phyloP scores from a whole-genome alignment of 2,888 invertebrate species.

The Hirtodrosophila histrioides region DNA sequence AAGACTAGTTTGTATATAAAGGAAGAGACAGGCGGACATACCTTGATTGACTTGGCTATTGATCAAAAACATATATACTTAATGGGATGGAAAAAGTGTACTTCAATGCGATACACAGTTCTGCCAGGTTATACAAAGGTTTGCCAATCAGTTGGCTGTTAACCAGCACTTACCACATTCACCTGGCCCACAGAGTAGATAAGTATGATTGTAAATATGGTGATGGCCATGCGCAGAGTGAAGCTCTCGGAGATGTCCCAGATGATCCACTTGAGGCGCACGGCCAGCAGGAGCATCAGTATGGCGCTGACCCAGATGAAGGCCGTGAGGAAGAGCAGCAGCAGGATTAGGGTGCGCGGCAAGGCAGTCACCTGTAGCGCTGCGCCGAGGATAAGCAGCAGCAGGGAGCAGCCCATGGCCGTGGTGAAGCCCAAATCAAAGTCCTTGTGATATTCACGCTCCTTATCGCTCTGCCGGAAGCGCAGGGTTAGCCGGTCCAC shows the following conservation, averaged over 20 bases:
- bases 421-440: conserved; percentile 94
- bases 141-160: no score
- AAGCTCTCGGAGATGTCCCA: conserved; percentile 95
- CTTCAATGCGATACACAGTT: no score
- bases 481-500: conserved; percentile 93
- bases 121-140: no score
- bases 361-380: conserved; percentile 91
- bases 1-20: no score
- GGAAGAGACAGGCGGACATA: no score
- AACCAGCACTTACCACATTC: conserved; percentile 91
- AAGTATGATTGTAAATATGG: conserved; percentile 93
- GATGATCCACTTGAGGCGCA: conserved; percentile 91
- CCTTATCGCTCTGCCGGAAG: conserved; percentile 93
- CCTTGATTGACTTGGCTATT: no score
- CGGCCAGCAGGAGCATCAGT: conserved; percentile 92
- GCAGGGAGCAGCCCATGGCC: conserved; percentile 90
- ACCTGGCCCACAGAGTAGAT: conserved; percentile 96
- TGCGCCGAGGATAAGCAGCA: conserved; percentile 90
- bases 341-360: conserved; percentile 92
- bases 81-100: no score
- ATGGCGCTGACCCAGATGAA: conserved; percentile 96
- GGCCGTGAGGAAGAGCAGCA: conserved; percentile 93
- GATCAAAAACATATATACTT: no score
- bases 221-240: conserved; percentile 92
- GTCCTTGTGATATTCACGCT: conserved; percentile 94